These are phyloP conservation scores for Harlomillsia oculata DNA, from an alignment of 1,140 invertebrate genomes.

Conservation along the genomic window DNA sequence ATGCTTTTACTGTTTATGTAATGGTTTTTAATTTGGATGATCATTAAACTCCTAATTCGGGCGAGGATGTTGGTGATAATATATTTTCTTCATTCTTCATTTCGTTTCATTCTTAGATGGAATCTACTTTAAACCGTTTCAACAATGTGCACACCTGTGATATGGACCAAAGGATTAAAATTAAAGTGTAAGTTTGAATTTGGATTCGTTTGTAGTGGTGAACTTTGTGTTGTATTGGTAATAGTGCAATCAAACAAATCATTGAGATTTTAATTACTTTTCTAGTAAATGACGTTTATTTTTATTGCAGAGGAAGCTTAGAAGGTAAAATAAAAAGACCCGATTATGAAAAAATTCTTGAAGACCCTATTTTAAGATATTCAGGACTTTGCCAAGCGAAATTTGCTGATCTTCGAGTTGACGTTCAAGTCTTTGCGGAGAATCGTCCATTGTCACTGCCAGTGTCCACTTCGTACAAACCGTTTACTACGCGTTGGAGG, in stretches of 20 bases:
- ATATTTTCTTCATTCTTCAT: too few species aligned
- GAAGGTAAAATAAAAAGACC: constrained; percentile 79
- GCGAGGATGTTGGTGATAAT: too few species aligned
- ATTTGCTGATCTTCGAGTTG: constrained; percentile 73
- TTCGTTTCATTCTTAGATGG: constrained; percentile 6
- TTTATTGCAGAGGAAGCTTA: constrained; percentile 69
- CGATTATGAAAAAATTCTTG: constrained; percentile 74
- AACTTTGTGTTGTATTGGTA: constrained; percentile 4
- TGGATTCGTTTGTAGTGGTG: not conserved
- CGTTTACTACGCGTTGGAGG: constrained; percentile 87
- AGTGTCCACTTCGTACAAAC: constrained; percentile 83
- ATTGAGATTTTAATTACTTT: constrained; percentile 14
- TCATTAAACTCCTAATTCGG: too few species aligned
- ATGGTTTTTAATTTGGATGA: too few species aligned
- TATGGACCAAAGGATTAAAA: constrained; percentile 70
- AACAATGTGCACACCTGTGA: constrained; percentile 78
- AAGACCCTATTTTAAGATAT: constrained; percentile 81
- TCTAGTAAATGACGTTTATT: constrained; percentile 20
- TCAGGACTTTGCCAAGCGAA: constrained; percentile 67
- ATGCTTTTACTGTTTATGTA: too few species aligned
- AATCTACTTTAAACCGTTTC: constrained; percentile 3
- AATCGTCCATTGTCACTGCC: constrained; percentile 74
- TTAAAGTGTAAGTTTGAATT: constrained; percentile 76
- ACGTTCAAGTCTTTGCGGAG: constrained; percentile 76
- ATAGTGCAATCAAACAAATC: constrained; percentile 3